Base-by-base conservation (phyloP, 2,888 invertebrate species). In the Macaria liturata region DNA sequence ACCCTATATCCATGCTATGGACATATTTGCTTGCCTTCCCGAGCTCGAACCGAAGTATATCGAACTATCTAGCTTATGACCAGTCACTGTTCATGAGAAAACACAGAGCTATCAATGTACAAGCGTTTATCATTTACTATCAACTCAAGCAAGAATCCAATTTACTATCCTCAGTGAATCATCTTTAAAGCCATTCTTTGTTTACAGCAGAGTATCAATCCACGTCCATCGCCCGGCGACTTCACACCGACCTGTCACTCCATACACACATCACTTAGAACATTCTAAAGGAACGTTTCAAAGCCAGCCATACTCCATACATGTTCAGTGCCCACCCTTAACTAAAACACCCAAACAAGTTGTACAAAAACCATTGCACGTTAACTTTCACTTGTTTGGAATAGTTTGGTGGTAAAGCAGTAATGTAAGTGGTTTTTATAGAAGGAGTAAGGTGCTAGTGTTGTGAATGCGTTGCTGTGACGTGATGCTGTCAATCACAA, bases 401-500 rank as follows among this genome's bases (percentile, higher is more conserved):
- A 0, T 3, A 7, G 1, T n/a, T 3, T 3, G 4, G 46, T 32
- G 4, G 31, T 46, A 8, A 54, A 46, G 39, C 3, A 31, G 75
- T 57, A 69, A 74, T 80, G 80, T 66, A 71, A 66, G 46, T 39
- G 49, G 64, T 63, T 42, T 20, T 9, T 31, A 45, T 58, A 57
- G 59, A 59, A 61, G 43, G 62, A 44, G 54, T 64, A 46, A 62
- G 49, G 61, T 64, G 63, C 51, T 72, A 70, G 66, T 49, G 53
- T 49, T 71, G 74, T 64, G 64, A 64, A 59, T 75, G 49, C 52
- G 59, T 55, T 55, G 78, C 79, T 83, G 84, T 86, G 89, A 88
- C 83, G 85, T 76, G 78, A 67, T 74, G 78, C 86, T 90, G 90
- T 91, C 90, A 90, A 88, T 91, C 90, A 91, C 89, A 90, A 89